Evolutionary conservation across 2,113 vertebrate genomes (phyloP), one percentile per base, ranked within the genome.

Genomic region (Otis tarda): DNA sequence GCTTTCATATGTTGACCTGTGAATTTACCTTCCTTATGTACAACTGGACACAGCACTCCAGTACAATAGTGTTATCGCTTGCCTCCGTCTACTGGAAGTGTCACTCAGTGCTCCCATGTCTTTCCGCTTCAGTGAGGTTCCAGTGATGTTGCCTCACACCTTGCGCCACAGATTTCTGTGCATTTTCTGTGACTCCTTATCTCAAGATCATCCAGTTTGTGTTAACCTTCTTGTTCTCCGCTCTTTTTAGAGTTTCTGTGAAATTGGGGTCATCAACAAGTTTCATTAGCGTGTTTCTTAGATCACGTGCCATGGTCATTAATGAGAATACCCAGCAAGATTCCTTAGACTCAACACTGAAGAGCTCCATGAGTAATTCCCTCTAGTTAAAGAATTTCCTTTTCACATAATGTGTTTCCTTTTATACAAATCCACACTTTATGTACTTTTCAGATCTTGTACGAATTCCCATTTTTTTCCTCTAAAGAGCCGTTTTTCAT

Each of bases 381-480:
- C 89, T 81, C 71, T 60, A 70, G 83, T 16, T 2, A 4, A 92
- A 91, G 69, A 96, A 91, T 91, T 97, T 97, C 93, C 95, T 94
- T 91, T 94, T 81, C 94, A 56, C 80, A 63, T 90, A 74, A 92
- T 43, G 15, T 47, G 5, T 65, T 96, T 93, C 93, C 83, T 93
- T 89, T 93, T 23, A 60, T 74, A 83, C 83, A 89, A 83, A 70
- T 95, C 80, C 74, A 70, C 80, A 67, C 91, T 93, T 94, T 23
- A 45, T 79, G n/a, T 49, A 20, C 70, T 73, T 94, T 81, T 89
- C 83, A 89, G 77, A 71, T 60, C 76, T 84, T 78, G 15, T 41
- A 56, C 60, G 74, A 63, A 84, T 81, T 75, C 73, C 55, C 63
- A 3, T 81, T 87, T 94, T 94, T 95, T 94, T 89, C 47, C 86